Conservation (phyloP, 2,888 invertebrate species). For the Conomelus anceps region DNA sequence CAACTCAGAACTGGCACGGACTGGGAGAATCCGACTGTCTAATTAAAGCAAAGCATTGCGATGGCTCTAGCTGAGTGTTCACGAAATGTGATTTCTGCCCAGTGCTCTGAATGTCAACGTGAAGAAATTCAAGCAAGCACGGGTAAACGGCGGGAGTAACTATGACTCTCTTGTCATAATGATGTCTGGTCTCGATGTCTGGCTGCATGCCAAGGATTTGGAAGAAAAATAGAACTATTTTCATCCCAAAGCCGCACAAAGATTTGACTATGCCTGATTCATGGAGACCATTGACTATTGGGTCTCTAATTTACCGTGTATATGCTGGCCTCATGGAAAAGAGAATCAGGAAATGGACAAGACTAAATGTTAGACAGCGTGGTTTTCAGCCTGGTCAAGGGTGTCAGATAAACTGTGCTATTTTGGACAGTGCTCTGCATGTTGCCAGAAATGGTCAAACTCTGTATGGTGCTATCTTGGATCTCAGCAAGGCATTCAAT, state of each 20-base stretch:
- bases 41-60: too few species aligned
- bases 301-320: slow-evolving; percentile 5
- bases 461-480: neutral
- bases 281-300: slow-evolving; percentile 19
- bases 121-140: too few species aligned
- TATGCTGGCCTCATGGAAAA: neutral
- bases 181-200: too few species aligned
- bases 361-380: neutral
- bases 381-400: slow-evolving; percentile 2
- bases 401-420: neutral
- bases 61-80: too few species aligned
- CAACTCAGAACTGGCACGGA: too few species aligned
- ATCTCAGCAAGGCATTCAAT: neutral
- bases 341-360: neutral
- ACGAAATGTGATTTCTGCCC: too few species aligned
- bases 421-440: neutral
- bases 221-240: slow-evolving; percentile 14
- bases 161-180: too few species aligned
- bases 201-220: slow-evolving; percentile 1
- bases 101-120: too few species aligned
- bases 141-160: too few species aligned
- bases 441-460: neutral
- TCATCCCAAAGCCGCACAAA: slow-evolving; percentile 15
- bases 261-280: neutral
- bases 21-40: too few species aligned